These are phyloP conservation scores for Ricordea florida DNA, from an alignment of 92 coral and sea anemone genomes.

Conservation along the genomic window DNA sequence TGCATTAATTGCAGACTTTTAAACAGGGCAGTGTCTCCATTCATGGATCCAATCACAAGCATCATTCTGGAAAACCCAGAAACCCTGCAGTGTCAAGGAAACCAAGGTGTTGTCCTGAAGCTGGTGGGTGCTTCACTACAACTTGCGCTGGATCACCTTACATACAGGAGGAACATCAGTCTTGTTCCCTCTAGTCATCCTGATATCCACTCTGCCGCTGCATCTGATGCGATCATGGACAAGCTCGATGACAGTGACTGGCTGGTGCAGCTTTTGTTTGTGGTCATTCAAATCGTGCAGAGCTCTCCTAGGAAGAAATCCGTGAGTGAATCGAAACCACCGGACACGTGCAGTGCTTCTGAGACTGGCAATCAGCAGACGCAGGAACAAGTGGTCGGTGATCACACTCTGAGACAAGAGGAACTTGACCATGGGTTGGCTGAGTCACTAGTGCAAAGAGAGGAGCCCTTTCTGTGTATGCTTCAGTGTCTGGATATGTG, in stretches of 20 bases:
- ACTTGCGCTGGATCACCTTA: constrained; percentile 6
- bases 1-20: constrained; percentile 5
- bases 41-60: constrained; percentile 13
- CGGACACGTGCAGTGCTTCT: no score
- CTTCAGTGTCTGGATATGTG: constrained; percentile 81
- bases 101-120: background rate
- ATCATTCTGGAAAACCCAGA: constrained; percentile 8
- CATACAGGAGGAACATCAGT: constrained; percentile 4
- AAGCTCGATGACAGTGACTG: constrained; percentile 62
- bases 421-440: background rate
- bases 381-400: background rate
- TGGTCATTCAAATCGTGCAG: constrained; percentile 54
- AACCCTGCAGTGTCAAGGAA: background rate
- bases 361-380: no score
- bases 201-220: background rate
- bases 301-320: constrained; percentile 9
- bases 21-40: background rate
- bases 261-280: constrained; percentile 58
- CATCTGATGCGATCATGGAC: constrained; percentile 6
- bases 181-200: constrained; percentile 33
- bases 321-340: background rate
- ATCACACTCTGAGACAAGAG: background rate
- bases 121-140: background rate
- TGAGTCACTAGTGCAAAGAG: constrained; percentile 3
- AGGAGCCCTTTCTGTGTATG: constrained; percentile 30